Evolutionary conservation across 2,113 vertebrate genomes (phyloP).

Genomic region (Oreochromis spilurus): DNA sequence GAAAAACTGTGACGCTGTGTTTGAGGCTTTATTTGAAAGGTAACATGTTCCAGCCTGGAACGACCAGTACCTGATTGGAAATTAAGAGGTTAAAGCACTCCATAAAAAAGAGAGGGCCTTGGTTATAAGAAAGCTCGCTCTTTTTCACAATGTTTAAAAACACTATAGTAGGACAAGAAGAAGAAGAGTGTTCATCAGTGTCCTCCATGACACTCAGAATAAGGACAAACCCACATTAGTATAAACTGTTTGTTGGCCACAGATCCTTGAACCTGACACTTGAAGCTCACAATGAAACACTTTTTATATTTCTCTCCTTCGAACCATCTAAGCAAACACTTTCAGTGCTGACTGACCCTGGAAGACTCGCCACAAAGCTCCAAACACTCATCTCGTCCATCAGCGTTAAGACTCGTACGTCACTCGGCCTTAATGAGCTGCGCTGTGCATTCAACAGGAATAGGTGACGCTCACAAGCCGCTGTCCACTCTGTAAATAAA

Average conservation of each 20-base stretch:
- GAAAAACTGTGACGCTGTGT: background rate
- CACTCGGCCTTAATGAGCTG: background rate
- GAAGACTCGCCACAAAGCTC: background rate
- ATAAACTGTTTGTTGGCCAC: background rate
- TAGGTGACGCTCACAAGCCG: background rate
- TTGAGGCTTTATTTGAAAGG: background rate
- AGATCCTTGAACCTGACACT: background rate
- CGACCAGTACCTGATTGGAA: background rate
- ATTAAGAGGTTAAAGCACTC: fast-evolving
- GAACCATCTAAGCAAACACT: background rate
- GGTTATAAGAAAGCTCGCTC: background rate
- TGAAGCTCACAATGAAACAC: background rate
- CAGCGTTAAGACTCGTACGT: background rate
- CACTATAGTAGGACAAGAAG: fast-evolving
- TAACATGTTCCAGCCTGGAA: background rate
- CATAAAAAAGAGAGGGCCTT: background rate
- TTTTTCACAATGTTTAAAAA: background rate
- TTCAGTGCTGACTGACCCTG: background rate
- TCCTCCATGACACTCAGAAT: background rate
- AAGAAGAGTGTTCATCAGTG: background rate
- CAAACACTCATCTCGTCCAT: background rate
- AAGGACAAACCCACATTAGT: background rate
- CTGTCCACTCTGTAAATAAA: background rate
- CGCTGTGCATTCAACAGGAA: background rate
- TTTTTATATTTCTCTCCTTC: background rate